Percentiles rank a stretch among this genome's conserved stretches.
Conservation (phyloP, 2,888 invertebrate species). For the Aphodius granarius region DNA sequence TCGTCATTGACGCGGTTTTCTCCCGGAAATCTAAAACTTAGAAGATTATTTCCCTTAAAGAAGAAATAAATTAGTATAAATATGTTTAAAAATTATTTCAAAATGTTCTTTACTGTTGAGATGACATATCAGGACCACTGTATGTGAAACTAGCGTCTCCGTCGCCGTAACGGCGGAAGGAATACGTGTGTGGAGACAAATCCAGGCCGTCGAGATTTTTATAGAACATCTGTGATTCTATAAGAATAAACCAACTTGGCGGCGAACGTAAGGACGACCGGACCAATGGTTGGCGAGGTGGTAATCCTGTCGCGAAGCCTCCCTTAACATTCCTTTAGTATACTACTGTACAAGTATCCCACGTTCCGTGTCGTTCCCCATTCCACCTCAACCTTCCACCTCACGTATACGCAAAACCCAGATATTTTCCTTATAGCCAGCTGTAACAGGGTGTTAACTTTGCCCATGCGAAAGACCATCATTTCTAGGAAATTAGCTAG, state of each 20-base stretch:
- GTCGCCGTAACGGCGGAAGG: constrained; percentile 4
- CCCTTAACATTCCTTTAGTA: constrained; percentile 34
- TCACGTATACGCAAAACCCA: not conserved
- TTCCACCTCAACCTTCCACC: not conserved
- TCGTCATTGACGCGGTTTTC: no score
- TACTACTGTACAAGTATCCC: constrained; percentile 17
- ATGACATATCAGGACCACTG: no score
- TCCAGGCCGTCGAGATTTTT: constrained; percentile 50
- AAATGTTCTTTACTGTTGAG: no score
- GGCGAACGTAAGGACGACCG: constrained; percentile 45
- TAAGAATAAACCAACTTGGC: constrained; percentile 45
- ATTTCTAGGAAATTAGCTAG: not conserved
- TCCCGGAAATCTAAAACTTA: no score
- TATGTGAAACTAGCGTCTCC: no score
- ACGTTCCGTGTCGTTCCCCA: not conserved
- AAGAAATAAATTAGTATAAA: no score
- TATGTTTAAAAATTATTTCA: no score
- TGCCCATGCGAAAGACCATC: not conserved
- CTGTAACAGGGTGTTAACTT: not conserved
- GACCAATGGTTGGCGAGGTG: constrained; percentile 48
- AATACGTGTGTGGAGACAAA: constrained; percentile 40
- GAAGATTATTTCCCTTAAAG: no score
- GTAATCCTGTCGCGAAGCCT: constrained; percentile 40
- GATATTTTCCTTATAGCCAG: not conserved
- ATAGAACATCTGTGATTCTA: constrained; percentile 51